Percentiles rank a stretch among this genome's conserved stretches.
Evolutionary conservation across 1,140 invertebrate species (phyloP).

Genomic region (Phenacoccus solenopsis): DNA sequence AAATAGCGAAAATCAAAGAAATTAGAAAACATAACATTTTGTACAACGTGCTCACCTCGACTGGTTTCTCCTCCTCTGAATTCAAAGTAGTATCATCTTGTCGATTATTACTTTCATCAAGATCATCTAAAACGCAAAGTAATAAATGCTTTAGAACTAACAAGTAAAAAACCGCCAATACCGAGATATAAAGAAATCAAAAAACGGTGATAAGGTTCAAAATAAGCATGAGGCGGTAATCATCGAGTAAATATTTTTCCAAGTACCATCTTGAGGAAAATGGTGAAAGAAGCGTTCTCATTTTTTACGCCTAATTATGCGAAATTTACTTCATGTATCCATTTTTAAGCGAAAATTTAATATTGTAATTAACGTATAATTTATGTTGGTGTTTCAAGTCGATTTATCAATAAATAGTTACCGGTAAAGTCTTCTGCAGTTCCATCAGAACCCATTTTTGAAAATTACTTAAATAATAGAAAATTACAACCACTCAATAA

Average conservation of each 20-base stretch:
- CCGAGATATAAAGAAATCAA: neutral
- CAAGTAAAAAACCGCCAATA: neutral
- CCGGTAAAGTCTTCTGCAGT: neutral
- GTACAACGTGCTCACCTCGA: slow-evolving; percentile 30
- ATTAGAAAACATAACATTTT: slow-evolving; percentile 15
- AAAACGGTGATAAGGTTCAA: neutral
- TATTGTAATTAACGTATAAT: neutral
- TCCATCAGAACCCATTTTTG: neutral
- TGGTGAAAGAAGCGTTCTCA: neutral
- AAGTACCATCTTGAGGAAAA: too few species aligned
- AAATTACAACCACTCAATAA: neutral
- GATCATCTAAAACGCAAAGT: slow-evolving; percentile 39
- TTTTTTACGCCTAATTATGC: neutral
- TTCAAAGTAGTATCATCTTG: slow-evolving; percentile 35
- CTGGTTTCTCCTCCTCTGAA: slow-evolving; percentile 50
- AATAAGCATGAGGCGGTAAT: too few species aligned
- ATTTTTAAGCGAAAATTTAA: neutral
- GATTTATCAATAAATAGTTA: neutral
- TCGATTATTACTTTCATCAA: slow-evolving; percentile 40
- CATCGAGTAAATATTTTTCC: too few species aligned
- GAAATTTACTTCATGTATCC: neutral
- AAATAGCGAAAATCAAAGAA: neutral
- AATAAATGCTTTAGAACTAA: neutral
- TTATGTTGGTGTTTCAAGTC: too few species aligned
- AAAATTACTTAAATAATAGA: neutral